These are phyloP conservation scores for Agonopterix alstromeriana DNA, from an alignment of 2,888 invertebrate genomes.

Conservation along the genomic window DNA sequence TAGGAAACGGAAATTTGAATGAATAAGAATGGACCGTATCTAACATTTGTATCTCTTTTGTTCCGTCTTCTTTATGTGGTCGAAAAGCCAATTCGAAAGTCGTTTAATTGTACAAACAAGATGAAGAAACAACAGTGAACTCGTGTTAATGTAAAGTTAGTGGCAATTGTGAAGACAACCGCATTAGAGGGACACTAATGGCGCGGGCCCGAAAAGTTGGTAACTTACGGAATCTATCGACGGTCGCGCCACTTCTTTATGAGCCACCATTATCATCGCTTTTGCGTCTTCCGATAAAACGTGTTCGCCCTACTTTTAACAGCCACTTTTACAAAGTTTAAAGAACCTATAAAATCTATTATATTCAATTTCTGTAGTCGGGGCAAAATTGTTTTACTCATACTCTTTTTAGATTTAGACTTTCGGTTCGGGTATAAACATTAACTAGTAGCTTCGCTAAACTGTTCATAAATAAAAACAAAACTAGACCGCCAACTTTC, in stretches of 20 bases:
- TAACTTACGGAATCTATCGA: conserved; percentile 70
- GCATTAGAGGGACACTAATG: conserved; percentile 64
- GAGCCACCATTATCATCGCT: conserved; percentile 69
- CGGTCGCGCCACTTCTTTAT: conserved; percentile 61
- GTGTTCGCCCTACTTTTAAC: conserved; percentile 64
- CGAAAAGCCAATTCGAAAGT: not conserved
- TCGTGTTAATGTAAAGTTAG: conserved; percentile 33
- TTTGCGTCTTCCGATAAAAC: conserved; percentile 69
- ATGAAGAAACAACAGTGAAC: conserved; percentile 1
- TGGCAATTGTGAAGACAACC: conserved; percentile 35
- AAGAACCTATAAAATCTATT: conserved; percentile 56
- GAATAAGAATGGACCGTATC: conserved; percentile 41
- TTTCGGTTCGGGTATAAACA: conserved; percentile 14
- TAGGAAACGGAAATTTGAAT: conserved; percentile 55
- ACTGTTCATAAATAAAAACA: conserved; percentile 55
- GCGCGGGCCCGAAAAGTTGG: conserved; percentile 60
- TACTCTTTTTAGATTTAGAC: not conserved
- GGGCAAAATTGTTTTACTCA: conserved; percentile 14
- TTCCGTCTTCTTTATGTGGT: not conserved
- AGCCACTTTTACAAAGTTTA: conserved; percentile 54
- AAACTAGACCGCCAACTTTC: conserved; percentile 62
- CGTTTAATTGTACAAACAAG: not conserved
- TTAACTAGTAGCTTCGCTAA: conserved; percentile 30
- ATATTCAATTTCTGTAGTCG: conserved; percentile 46
- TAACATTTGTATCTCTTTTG: not conserved